These are phyloP conservation scores for Actinemys pallida DNA, from an alignment of 2,113 vertebrate genomes.

Conservation along the genomic window DNA sequence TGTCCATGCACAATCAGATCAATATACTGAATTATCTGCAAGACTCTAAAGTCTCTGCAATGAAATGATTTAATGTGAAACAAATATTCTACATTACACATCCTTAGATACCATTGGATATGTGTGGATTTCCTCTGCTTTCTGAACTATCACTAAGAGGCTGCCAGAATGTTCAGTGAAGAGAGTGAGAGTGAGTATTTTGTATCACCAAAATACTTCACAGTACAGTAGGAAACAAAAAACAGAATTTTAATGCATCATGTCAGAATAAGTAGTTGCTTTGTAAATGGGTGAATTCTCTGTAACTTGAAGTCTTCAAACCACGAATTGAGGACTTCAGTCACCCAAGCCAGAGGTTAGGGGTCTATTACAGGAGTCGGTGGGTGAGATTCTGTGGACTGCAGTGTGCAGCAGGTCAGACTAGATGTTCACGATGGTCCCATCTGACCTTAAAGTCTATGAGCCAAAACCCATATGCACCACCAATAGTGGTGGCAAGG, in stretches of 20 bases:
- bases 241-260: not conserved
- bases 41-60: not conserved
- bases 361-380: no score
- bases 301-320: no score
- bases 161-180: conserved; percentile 1
- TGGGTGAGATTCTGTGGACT: no score
- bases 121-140: not conserved
- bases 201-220: not conserved
- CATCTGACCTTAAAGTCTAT: no score
- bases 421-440: no score
- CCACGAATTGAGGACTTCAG: no score
- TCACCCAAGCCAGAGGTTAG: no score
- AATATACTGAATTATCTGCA: not conserved
- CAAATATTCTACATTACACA: not conserved
- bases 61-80: not conserved
- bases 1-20: not conserved
- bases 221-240: not conserved
- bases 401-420: no score
- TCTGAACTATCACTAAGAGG: conserved; percentile 2
- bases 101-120: not conserved
- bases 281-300: no score
- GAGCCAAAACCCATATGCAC: no score
- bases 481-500: no score
- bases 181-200: not conserved
- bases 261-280: not conserved